Percentiles rank a stretch among this genome's conserved stretches.
Conservation (phyloP, 53 echinoderm and acorn worm species). For the Patiria pectinifera region DNA sequence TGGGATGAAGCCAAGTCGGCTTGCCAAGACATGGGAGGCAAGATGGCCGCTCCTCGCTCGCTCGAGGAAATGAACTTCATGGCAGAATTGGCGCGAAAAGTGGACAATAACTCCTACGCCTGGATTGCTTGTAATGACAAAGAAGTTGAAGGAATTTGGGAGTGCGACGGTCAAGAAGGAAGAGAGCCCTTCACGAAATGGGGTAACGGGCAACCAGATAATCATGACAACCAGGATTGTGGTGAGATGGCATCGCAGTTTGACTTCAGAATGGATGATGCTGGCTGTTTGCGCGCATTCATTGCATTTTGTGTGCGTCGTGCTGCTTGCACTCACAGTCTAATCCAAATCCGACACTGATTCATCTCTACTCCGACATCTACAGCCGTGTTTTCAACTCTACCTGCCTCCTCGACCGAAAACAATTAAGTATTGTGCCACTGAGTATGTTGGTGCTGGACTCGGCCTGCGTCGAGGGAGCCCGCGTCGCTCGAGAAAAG, state of each 20-base stretch:
- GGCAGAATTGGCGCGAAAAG: neutral
- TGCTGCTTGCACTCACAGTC: neutral
- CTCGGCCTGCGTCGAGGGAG: neutral
- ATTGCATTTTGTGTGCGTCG: neutral
- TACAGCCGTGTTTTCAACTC: neutral
- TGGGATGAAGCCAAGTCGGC: neutral
- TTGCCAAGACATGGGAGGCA: neutral
- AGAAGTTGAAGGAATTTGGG: neutral
- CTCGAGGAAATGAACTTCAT: neutral
- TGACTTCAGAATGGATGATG: neutral
- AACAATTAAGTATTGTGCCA: too few species aligned
- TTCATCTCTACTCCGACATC: neutral
- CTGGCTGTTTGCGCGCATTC: neutral
- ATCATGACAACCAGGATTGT: neutral
- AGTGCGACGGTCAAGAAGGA: neutral
- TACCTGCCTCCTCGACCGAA: neutral
- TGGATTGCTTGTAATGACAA: constrained; percentile 8
- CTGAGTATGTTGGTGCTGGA: neutral
- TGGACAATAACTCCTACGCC: neutral
- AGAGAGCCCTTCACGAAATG: neutral
- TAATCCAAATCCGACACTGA: neutral
- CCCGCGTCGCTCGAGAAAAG: neutral
- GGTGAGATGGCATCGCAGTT: neutral
- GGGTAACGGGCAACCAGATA: neutral
- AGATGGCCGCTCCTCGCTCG: neutral